Conservation (phyloP, 2,888 invertebrate species). For the Zeuzera pyrina region DNA sequence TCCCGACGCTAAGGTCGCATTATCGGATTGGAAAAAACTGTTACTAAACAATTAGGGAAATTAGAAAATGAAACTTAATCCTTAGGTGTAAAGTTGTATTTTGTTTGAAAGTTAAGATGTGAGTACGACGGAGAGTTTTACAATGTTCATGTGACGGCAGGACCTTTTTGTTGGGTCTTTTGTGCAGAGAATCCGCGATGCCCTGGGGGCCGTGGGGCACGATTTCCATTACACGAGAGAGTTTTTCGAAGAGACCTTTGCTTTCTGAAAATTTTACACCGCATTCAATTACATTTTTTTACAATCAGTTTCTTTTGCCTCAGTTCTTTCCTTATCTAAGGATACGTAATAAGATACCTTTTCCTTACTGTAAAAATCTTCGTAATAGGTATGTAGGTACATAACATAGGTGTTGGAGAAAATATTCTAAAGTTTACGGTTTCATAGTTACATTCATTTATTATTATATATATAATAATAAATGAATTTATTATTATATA, state of each 20-base stretch:
- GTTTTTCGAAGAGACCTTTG: slow-evolving; percentile 49
- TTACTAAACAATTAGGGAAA: slow-evolving; percentile 38
- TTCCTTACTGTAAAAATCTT: too few relatives aligned
- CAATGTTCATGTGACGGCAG: slow-evolving; percentile 69
- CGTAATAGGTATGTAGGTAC: too few relatives aligned
- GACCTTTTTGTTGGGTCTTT: slow-evolving; percentile 70
- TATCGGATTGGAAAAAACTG: slow-evolving; percentile 71
- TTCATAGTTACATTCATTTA: too few relatives aligned
- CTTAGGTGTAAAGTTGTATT: slow-evolving; percentile 31
- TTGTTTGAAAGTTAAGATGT: slow-evolving; percentile 34
- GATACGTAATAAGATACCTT: too few relatives aligned
- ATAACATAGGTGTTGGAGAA: too few relatives aligned
- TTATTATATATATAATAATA: too few relatives aligned
- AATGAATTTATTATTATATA: too few relatives aligned
- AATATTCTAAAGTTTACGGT: too few relatives aligned
- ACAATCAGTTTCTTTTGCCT: slow-evolving; percentile 3
- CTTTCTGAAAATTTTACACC: slow-evolving; percentile 44
- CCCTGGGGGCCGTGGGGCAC: slow-evolving; percentile 57
- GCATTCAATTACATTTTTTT: slow-evolving; percentile 28
- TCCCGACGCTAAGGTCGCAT: slow-evolving; percentile 70
- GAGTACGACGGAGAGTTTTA: slow-evolving; percentile 62
- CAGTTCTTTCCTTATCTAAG: too few relatives aligned
- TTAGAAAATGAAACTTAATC: slow-evolving; percentile 37
- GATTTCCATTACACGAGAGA: slow-evolving; percentile 69
- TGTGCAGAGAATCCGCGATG: slow-evolving; percentile 63